Conservation (phyloP, 2,797 vertebrate genomes). For the Pipistrellus pygmaeus region DNA sequence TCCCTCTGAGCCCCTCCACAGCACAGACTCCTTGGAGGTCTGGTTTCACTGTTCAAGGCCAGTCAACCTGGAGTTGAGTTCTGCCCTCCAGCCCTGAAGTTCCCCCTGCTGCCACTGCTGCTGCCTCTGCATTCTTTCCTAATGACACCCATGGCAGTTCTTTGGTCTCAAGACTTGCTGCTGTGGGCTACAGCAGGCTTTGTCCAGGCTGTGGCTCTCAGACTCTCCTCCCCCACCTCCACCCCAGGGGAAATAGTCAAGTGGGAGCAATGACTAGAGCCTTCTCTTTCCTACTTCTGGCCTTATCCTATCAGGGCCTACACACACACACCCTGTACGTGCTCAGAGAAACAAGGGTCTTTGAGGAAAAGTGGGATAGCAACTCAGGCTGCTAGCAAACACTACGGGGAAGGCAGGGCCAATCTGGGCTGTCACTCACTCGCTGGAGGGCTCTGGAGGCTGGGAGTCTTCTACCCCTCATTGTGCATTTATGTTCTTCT, state of each 20-base stretch:
- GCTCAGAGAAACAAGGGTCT: conserved; percentile 8
- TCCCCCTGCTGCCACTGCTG: not conserved
- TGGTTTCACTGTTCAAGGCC: conserved; percentile 26
- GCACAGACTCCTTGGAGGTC: not conserved
- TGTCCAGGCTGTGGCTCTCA: not conserved
- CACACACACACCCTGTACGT: not conserved
- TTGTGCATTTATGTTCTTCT: not conserved
- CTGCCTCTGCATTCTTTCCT: conserved; percentile 10
- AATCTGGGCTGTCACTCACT: not conserved
- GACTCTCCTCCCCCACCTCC: not conserved
- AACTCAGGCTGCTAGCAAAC: not conserved
- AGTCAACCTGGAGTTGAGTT: not conserved
- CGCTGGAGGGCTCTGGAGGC: not conserved
- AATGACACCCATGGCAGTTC: not conserved
- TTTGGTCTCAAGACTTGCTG: not conserved
- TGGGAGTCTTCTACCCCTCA: not conserved
- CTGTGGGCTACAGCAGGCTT: conserved; percentile 18
- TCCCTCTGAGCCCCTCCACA: not conserved
- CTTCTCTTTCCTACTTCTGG: conserved; percentile 51
- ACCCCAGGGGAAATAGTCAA: not conserved
- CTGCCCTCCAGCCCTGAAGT: not conserved
- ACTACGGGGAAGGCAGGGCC: not conserved
- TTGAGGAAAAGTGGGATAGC: not conserved
- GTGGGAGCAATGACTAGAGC: not conserved
- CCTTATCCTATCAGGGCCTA: not conserved